phyloP scores from a whole-genome alignment of 2,888 invertebrate genomes.

The Corythucha ciliata region DNA sequence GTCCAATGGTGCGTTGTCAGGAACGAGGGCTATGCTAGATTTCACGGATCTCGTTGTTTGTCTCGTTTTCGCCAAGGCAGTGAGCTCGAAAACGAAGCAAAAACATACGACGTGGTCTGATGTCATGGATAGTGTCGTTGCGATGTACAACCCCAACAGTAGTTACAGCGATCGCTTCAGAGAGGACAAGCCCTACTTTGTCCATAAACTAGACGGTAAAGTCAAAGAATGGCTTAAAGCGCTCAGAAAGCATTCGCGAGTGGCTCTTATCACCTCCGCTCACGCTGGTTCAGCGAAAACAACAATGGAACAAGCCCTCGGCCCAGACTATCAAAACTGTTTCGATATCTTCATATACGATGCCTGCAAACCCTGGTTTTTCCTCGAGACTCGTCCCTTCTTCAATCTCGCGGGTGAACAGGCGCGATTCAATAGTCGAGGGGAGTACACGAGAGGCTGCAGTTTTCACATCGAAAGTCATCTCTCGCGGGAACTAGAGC shows the following conservation, averaged over 20 bases:
- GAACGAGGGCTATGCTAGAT: slow-evolving; percentile 54
- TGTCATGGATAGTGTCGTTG: slow-evolving; percentile 50
- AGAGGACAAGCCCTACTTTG: slow-evolving; percentile 53
- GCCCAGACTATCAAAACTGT: slow-evolving; percentile 52
- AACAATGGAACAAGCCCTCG: slow-evolving; percentile 53
- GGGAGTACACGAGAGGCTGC: not conserved
- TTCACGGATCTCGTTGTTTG: slow-evolving; percentile 46
- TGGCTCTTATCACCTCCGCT: slow-evolving; percentile 60
- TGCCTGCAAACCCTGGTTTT: slow-evolving; percentile 67
- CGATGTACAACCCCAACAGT: too few species aligned
- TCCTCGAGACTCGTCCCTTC: slow-evolving; percentile 46
- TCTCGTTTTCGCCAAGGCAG: slow-evolving; percentile 54
- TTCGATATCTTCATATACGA: slow-evolving; percentile 58
- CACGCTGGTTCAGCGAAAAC: slow-evolving; percentile 58
- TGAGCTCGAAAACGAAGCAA: slow-evolving; percentile 48
- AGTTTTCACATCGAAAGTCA: not conserved
- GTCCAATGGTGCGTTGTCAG: slow-evolving; percentile 55
- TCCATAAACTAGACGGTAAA: slow-evolving; percentile 47
- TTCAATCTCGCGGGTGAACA: too few species aligned
- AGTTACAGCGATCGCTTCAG: slow-evolving; percentile 50
- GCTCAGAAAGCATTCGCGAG: slow-evolving; percentile 46
- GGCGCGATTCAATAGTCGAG: not conserved
- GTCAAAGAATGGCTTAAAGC: slow-evolving; percentile 51
- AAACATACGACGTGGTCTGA: slow-evolving; percentile 51
- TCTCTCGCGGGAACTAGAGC: slow-evolving; percentile 38